Conservation (phyloP, 2,888 invertebrate genomes). For the Leptothorax acervorum region DNA sequence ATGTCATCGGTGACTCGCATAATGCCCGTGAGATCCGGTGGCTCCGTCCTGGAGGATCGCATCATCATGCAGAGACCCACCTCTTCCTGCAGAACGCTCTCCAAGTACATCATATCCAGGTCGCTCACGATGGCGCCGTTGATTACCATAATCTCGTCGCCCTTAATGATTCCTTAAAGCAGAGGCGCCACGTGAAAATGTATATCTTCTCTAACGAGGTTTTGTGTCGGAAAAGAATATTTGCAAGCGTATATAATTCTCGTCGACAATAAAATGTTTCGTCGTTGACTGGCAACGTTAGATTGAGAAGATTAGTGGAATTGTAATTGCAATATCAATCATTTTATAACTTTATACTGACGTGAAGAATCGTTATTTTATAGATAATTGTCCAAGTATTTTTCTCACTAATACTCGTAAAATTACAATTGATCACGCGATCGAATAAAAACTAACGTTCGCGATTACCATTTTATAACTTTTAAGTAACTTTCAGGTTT, state of each 20-base stretch:
- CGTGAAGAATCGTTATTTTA: not conserved
- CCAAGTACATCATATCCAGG: conserved; percentile 99
- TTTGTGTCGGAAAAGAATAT: not conserved
- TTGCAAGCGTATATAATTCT: not conserved
- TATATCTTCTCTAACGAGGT: not conserved
- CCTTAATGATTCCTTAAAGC: conserved; percentile 95
- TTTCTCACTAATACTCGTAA: not conserved
- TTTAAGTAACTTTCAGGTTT: not conserved
- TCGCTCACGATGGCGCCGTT: conserved; percentile 99
- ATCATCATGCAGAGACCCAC: conserved; percentile 98
- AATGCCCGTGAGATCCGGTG: conserved; percentile 88
- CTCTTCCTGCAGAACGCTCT: conserved; percentile 98
- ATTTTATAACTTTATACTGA: not conserved
- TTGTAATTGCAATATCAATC: not conserved
- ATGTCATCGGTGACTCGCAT: conserved; percentile 97
- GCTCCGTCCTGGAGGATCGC: conserved; percentile 90
- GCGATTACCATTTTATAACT: not conserved
- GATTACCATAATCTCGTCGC: conserved; percentile 99
- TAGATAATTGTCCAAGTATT: not conserved
- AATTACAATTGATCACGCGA: not conserved
- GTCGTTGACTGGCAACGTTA: not conserved
- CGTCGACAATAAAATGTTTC: not conserved
- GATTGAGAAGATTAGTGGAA: not conserved
- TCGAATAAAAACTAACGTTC: not conserved
- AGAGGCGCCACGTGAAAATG: not conserved